Base-by-base conservation (phyloP, 2,797 vertebrate species). In the Trachurus trachurus region DNA sequence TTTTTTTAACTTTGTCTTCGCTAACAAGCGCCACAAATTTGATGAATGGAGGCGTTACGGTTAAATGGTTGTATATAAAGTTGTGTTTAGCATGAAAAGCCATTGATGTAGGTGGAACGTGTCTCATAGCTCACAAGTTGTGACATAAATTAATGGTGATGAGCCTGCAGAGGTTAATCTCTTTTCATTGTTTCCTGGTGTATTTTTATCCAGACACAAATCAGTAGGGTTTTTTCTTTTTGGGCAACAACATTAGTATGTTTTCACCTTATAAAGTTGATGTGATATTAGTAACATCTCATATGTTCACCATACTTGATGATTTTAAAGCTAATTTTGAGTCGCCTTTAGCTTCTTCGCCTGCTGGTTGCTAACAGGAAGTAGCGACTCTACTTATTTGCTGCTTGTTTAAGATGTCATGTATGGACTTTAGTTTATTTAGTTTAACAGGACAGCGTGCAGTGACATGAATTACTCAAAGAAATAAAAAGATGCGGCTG, bases 1-100 rank as follows among this genome's bases (percentile, higher is more conserved):
- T 26, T 15, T 65, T 64, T 39, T 63, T 40, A 64, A 67, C 54
- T 84, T 60, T 73, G 68, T 44, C 67, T 71, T 69, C 42, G 16
- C 29, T 21, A n/a, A 79, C 82, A 62, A 67, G 78, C 79, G 58
- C 19, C 15, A 4, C 53, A 26, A 34, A 69, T 72, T 44, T 9
- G 39, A 45, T 44, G n/a, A 22, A 21, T 40, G 58, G 9, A 12
- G 12, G 6, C 39, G 57, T 17, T 17, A 19, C 12, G 16, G 45
- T 47, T 19, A 19, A 16, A 21, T 40, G 34, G 31, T 34, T 34
- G 5, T n/a, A 19, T 21, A n/a, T 40, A 21, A 21, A 59, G 17
- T n/a, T 58, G 26, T 29, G 56, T 54, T 54, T 37, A 37, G 31
- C 16, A 4, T 19, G 29, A 60, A 11, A 37, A 26, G 21, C 22